Conservation (phyloP, 2,113 vertebrate genomes). For the Cathartes aura region DNA sequence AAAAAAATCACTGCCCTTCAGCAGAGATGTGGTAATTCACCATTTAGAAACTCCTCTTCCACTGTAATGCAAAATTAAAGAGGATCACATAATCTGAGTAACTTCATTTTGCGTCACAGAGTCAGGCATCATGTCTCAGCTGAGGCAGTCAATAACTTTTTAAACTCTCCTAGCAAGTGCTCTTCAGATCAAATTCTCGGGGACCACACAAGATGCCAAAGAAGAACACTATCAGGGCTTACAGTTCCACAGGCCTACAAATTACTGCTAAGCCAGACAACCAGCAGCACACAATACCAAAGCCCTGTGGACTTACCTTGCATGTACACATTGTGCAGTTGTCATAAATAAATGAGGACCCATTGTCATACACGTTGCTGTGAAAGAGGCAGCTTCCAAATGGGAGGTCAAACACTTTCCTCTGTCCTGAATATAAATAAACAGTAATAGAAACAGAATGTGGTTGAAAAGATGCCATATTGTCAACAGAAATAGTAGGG, state of each 20-base stretch:
- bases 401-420: constrained; percentile 96
- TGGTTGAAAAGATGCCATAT: not conserved
- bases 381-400: constrained; percentile 95
- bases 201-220: constrained; percentile 30
- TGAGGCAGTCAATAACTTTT: not conserved
- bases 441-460: constrained; percentile 28
- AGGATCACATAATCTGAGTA: not conserved
- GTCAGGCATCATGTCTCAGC: not conserved
- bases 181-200: not conserved
- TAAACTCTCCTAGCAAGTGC: not conserved
- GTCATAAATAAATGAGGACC: constrained; percentile 86
- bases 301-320: constrained; percentile 75
- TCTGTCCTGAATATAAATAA: constrained; percentile 85
- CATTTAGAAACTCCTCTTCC: not conserved
- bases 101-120: not conserved
- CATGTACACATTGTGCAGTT: constrained; percentile 93
- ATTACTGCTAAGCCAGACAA: not conserved
- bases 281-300: not conserved
- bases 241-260: not conserved
- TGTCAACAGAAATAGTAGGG: constrained; percentile 14
- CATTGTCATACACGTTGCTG: constrained; percentile 93
- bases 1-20: not conserved
- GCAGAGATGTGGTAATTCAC: not conserved
- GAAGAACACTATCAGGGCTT: not conserved
- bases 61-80: not conserved